Percentiles rank a stretch among this genome's conserved stretches.
Conservation (phyloP, 2,797 vertebrate species). For the Rhyacichthys aspro region DNA sequence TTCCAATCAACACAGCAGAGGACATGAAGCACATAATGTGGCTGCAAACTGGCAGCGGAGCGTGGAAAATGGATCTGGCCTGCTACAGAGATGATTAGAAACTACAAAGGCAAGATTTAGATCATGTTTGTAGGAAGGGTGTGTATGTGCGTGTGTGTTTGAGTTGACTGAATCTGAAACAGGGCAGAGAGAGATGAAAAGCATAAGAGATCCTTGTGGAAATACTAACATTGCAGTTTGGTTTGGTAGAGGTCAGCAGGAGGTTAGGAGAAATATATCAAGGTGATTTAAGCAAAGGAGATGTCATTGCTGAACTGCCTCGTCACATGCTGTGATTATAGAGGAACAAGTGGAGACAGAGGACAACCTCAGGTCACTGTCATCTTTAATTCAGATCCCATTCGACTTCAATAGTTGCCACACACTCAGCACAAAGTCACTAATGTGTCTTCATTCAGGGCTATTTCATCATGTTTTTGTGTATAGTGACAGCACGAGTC, state of each 20-base stretch:
- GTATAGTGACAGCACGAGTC: not conserved
- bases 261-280: constrained; percentile 56
- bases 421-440: constrained; percentile 2
- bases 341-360: constrained; percentile 39
- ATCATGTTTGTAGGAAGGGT: constrained; percentile 41
- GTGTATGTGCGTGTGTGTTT: constrained; percentile 16
- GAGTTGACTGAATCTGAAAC: constrained; percentile 37
- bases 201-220: constrained; percentile 25
- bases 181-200: constrained; percentile 4
- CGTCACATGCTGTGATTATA: constrained; percentile 30
- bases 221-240: constrained; percentile 40
- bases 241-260: constrained; percentile 45
- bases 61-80: constrained; percentile 25
- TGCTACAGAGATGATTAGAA: constrained; percentile 54
- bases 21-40: constrained; percentile 50
- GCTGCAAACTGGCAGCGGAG: constrained; percentile 37
- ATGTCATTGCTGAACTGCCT: constrained; percentile 16
- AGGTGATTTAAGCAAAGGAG: constrained; percentile 44
- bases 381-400: constrained; percentile 34
- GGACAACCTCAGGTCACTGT: constrained; percentile 49
- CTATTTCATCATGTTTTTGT: not conserved
- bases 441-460: constrained; percentile 7
- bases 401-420: constrained; percentile 4
- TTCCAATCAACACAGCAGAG: constrained; percentile 44
- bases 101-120: constrained; percentile 65